These are phyloP conservation scores for Cantharis nigra DNA, from an alignment of 2,888 invertebrate genomes.

Conservation along the genomic window DNA sequence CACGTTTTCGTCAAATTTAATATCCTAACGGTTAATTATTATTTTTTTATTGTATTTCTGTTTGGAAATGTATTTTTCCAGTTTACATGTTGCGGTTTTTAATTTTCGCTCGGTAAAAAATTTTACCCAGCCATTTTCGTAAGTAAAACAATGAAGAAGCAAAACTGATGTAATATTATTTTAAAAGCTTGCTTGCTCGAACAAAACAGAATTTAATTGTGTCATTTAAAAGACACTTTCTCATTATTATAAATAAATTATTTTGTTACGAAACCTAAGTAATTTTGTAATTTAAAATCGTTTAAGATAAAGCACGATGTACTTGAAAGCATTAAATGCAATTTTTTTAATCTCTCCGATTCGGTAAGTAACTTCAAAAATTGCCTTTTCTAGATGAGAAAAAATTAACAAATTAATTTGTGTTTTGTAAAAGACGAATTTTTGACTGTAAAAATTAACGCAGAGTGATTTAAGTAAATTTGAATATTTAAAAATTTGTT, in stretches of 20 bases:
- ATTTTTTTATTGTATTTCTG: too few relatives aligned
- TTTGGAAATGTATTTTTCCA: too few relatives aligned
- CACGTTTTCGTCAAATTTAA: too few relatives aligned
- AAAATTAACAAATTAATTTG: background rate
- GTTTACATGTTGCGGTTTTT: too few relatives aligned
- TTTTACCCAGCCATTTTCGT: background rate
- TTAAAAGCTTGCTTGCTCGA: background rate
- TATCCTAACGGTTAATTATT: too few relatives aligned
- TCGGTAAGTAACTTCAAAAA: background rate
- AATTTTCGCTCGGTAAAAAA: background rate
- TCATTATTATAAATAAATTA: slow-evolving; percentile 17
- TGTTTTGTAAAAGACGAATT: background rate
- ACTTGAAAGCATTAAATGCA: background rate
- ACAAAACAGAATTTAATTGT: background rate
- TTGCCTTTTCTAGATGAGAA: background rate
- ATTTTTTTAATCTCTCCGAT: background rate
- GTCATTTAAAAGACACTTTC: slow-evolving; percentile 11
- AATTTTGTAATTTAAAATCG: slow-evolving; percentile 10
- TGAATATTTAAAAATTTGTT: background rate
- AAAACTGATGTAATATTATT: background rate
- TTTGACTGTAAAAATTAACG: background rate
- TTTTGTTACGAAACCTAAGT: slow-evolving; percentile 5
- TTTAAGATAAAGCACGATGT: slow-evolving; percentile 5
- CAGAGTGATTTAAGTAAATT: background rate
- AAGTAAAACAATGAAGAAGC: background rate